Percentiles rank a stretch among this genome's conserved stretches.
phyloP scores from a whole-genome alignment of 2,113 vertebrate genomes.

The Forbesichthys papilliferus region DNA sequence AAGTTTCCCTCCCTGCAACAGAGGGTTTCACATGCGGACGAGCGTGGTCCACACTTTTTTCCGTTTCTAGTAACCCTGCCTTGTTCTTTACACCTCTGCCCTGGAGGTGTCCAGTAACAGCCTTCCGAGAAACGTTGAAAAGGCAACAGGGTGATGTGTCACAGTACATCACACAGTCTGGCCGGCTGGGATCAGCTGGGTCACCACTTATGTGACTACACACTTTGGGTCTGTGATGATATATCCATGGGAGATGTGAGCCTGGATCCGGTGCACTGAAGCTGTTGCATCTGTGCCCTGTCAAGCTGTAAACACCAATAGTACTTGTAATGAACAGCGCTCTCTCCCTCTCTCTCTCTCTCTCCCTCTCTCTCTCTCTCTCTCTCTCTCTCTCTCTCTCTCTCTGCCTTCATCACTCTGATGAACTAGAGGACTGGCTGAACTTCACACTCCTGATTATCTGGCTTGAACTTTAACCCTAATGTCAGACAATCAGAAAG shows the following conservation, averaged over 20 bases:
- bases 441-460: constrained; percentile 56
- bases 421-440: constrained; percentile 24
- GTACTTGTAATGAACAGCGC: too few relatives aligned
- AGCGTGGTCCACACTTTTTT: constrained; percentile 17
- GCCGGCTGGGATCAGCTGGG: background rate
- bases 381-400: constrained; percentile 23
- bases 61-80: constrained; percentile 20
- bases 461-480: constrained; percentile 45
- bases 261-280: constrained; percentile 1
- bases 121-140: constrained; percentile 20
- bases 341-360: background rate
- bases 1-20: constrained; percentile 20
- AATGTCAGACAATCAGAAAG: constrained; percentile 1
- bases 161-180: constrained; percentile 4
- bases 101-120: constrained; percentile 13
- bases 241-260: constrained; percentile 27
- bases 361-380: background rate
- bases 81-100: constrained; percentile 7
- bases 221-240: constrained; percentile 12
- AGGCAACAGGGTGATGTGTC: constrained; percentile 6
- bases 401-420: background rate
- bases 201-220: constrained; percentile 14
- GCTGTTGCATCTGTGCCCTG: background rate
- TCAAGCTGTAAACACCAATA: too few relatives aligned
- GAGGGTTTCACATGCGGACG: constrained; percentile 9